Conservation (phyloP, 1,140 invertebrate genomes). For the Aleiodes sp. region DNA sequence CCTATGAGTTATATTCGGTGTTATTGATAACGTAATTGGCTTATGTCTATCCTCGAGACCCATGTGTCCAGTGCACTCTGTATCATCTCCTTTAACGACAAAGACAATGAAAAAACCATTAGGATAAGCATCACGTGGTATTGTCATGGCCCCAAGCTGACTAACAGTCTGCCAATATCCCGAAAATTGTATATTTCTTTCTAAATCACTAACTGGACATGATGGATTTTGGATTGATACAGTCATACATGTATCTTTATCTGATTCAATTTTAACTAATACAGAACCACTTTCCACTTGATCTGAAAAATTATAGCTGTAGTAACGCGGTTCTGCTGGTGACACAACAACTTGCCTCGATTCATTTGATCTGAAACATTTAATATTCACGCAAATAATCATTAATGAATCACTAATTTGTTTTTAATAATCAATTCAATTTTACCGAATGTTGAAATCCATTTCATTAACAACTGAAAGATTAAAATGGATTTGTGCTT, state of each 20-base stretch:
- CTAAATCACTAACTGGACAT: constrained; percentile 71
- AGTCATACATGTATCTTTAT: constrained; percentile 69
- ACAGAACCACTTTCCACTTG: constrained; percentile 65
- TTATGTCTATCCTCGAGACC: constrained; percentile 63
- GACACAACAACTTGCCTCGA: constrained; percentile 45
- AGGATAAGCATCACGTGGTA: constrained; percentile 65
- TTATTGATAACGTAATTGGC: constrained; percentile 66
- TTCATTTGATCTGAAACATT: constrained; percentile 41
- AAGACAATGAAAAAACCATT: constrained; percentile 84
- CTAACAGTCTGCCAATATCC: constrained; percentile 75
- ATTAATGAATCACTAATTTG: not conserved
- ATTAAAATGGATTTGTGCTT: constrained; percentile 53
- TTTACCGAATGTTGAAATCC: constrained; percentile 65
- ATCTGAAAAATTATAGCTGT: constrained; percentile 66
- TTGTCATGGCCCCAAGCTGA: constrained; percentile 70
- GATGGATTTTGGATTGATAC: constrained; percentile 72
- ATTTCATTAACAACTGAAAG: constrained; percentile 54
- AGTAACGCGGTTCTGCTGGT: constrained; percentile 69
- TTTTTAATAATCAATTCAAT: not conserved
- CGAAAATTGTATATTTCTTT: constrained; percentile 70
- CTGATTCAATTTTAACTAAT: constrained; percentile 67
- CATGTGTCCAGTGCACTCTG: constrained; percentile 70
- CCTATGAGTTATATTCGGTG: constrained; percentile 69
- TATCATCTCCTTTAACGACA: constrained; percentile 80
- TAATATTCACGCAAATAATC: constrained; percentile 3